Evolutionary conservation across 2,113 vertebrate genomes (phyloP).

Genomic region (Lepisosteus oculatus): DNA sequence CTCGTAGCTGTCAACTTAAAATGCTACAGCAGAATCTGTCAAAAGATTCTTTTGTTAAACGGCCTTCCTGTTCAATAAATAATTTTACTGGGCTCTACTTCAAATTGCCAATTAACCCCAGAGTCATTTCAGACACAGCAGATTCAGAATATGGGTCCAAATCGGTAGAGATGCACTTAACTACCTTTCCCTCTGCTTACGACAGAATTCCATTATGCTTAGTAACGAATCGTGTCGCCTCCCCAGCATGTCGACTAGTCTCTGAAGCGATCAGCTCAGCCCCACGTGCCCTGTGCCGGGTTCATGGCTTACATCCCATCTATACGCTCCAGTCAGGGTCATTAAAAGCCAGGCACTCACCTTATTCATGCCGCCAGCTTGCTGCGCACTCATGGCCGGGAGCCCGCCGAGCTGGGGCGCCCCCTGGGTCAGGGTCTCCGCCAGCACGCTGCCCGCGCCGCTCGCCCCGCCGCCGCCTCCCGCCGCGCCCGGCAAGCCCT

Average conservation of each 20-base stretch:
- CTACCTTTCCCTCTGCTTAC: too few relatives aligned
- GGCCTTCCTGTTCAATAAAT: too few relatives aligned
- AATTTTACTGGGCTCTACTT: too few relatives aligned
- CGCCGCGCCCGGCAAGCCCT: slow-evolving; percentile 81
- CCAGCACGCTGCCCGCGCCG: slow-evolving; percentile 79
- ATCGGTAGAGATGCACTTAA: too few relatives aligned
- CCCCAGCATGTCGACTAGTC: background rate
- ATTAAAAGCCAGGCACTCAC: slow-evolving; percentile 58
- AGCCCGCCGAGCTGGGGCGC: slow-evolving; percentile 81
- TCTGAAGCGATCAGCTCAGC: background rate
- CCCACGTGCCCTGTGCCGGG: background rate
- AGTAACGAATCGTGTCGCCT: too few relatives aligned
- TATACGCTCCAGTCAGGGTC: background rate
- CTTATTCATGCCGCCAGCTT: slow-evolving; percentile 89
- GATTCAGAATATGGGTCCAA: too few relatives aligned
- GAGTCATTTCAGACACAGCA: too few relatives aligned
- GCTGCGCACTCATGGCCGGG: slow-evolving; percentile 75
- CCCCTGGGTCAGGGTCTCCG: slow-evolving; percentile 89
- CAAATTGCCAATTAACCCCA: too few relatives aligned
- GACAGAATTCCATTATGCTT: too few relatives aligned
- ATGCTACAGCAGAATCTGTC: too few relatives aligned
- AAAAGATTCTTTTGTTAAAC: too few relatives aligned
- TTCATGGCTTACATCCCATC: background rate
- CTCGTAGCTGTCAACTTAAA: too few relatives aligned
- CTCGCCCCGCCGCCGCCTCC: slow-evolving; percentile 68